Evolutionary conservation across 1,140 invertebrate genomes (phyloP).

Genomic region (Phenacoccus solenopsis): DNA sequence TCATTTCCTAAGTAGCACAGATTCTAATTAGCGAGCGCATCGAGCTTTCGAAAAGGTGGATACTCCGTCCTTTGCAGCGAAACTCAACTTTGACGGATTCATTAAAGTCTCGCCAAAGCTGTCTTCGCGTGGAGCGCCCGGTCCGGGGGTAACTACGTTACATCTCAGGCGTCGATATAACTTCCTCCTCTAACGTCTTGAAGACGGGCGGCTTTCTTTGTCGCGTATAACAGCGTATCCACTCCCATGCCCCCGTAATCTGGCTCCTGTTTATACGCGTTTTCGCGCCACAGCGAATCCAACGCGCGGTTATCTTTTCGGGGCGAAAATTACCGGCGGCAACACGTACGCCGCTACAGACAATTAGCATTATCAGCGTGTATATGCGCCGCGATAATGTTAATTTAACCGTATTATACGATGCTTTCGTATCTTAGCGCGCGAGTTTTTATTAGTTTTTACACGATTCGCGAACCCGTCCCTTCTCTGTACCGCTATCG

Average conservation of each 20-base stretch:
- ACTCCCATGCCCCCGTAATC: neutral
- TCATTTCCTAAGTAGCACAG: neutral
- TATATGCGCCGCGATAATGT: conserved; percentile 1
- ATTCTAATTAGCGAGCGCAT: conserved; percentile 1
- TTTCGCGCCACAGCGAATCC: no score
- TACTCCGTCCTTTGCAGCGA: neutral
- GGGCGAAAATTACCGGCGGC: neutral
- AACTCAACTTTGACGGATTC: neutral
- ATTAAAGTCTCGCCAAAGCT: neutral
- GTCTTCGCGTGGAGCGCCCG: neutral
- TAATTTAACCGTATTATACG: neutral
- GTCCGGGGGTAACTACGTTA: neutral
- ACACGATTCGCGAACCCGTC: no score
- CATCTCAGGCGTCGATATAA: neutral
- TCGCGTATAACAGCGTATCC: no score
- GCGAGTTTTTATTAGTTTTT: neutral
- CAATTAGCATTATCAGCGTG: conserved; percentile 1
- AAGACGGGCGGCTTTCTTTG: neutral
- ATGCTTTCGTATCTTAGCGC: neutral
- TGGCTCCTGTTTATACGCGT: no score
- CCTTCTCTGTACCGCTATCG: no score
- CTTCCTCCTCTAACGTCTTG: neutral
- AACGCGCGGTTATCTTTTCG: neutral
- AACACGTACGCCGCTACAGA: neutral
- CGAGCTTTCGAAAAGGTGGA: neutral